phyloP scores from a whole-genome alignment of 2,888 invertebrate genomes.

The Autographa pulchrina region DNA sequence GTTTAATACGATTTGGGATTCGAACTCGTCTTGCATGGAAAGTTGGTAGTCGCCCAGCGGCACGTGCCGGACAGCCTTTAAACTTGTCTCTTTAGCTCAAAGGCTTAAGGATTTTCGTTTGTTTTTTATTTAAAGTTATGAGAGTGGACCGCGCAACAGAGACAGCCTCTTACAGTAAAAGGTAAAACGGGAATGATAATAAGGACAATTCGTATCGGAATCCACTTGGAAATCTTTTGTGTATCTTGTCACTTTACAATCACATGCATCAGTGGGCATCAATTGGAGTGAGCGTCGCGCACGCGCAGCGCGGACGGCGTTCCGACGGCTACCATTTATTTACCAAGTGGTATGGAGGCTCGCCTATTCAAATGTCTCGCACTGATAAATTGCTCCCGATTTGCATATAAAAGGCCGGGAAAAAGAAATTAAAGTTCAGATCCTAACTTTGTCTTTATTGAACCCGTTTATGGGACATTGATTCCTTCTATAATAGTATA shows the following conservation, averaged over 20 bases:
- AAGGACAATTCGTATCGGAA: conserved; percentile 50
- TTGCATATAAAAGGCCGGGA: conserved; percentile 81
- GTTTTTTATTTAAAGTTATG: conserved; percentile 50
- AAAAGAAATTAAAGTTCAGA: conserved; percentile 73
- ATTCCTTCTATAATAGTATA: conserved; percentile 59
- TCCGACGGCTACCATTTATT: conserved; percentile 69
- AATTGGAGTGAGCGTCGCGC: conserved; percentile 61
- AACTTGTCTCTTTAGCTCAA: conserved; percentile 44
- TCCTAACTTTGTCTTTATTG: conserved; percentile 75
- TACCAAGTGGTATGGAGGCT: conserved; percentile 71
- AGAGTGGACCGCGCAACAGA: conserved; percentile 31
- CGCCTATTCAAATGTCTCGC: conserved; percentile 82
- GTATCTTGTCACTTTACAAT: conserved; percentile 63
- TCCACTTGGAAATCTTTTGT: conserved; percentile 54
- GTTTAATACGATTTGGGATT: conserved; percentile 40
- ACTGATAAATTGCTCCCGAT: conserved; percentile 84
- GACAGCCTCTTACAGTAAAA: conserved; percentile 44
- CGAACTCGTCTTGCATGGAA: conserved; percentile 52
- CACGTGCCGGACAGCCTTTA: conserved; percentile 54
- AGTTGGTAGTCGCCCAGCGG: conserved; percentile 45
- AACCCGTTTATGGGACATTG: conserved; percentile 66
- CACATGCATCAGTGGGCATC: conserved; percentile 67
- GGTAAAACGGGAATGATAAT: conserved; percentile 54
- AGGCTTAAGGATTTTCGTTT: conserved; percentile 44
- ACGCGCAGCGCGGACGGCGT: conserved; percentile 51